Evolutionary conservation across 2,888 invertebrate genomes (phyloP), one percentile per base, ranked within the genome.

Genomic region (Teinopalpus imperialis): DNA sequence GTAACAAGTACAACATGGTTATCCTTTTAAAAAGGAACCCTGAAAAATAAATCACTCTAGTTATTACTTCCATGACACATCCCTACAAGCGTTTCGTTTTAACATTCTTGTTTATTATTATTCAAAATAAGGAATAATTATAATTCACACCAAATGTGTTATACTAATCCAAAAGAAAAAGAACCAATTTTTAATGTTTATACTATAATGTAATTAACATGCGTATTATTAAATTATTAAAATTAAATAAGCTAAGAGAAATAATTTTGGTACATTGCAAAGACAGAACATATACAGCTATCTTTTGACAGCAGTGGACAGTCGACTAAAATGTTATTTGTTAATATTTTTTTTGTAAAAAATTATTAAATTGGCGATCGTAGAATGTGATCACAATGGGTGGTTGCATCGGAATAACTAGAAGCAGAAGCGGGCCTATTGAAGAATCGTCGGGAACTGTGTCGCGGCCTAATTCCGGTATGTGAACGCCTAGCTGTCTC

Each of bases 341-440:
- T 74, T 79, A 78, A 66, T 69, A 73, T 69, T 74, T 79, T 81
- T 81, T 79, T 82, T 81, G 77, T 81, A 81, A 81, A 83, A 82
- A 81, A 75, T 75, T 74, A 66, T 56, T 77, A 78, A 73, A 78
- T 74, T 70, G 68, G 73, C 53, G 56, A 73, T 69, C 74, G 61
- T 79, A 87, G 79, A 89, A 90, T 89, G 87, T 86, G 79, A 89
- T 83, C 90, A 93, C 86, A 88, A 95, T 95, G 96, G 96, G 96
- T 83, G 95, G 95, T 79, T 95, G 96, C 90, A 94, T 95, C 90
- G 95, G 95, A 81, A 92, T 94, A 81, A 93, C 93, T 77, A 93
- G 94, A 80, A 92, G 92, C 77, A 93, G 95, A 83, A 94, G 94
- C 87, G 94, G 94, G 76, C 94, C 94, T 61, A 93, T 94, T 74